A percentile compares a stretch with the other conserved stretches of the same genome.
Evolutionary conservation across 2,888 invertebrate genomes (phyloP).

Genomic region (Gnatocerus cornutus): DNA sequence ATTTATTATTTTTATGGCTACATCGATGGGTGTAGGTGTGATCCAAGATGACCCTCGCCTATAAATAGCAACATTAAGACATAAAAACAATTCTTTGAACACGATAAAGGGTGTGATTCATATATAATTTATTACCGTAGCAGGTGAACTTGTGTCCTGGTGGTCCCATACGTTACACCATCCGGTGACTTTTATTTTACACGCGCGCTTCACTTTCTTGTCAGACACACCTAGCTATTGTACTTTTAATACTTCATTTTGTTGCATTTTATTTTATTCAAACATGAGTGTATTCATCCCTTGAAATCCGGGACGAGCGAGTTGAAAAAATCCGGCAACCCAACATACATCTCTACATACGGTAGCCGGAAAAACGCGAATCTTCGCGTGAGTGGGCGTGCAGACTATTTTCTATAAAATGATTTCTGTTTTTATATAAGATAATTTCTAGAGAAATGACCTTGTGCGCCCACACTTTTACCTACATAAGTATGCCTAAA

Average conservation of each 20-base stretch:
- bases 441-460: constrained; percentile 18
- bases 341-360: constrained; percentile 8
- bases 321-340: constrained; percentile 20
- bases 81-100: constrained; percentile 56
- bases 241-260: constrained; percentile 56
- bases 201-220: constrained; percentile 56
- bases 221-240: constrained; percentile 62
- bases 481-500: constrained; percentile 14
- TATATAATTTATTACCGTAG: constrained; percentile 61
- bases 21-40: constrained; percentile 37
- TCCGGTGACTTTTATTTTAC: constrained; percentile 64
- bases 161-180: constrained; percentile 63
- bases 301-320: neutral
- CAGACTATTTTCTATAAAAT: neutral
- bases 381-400: no score
- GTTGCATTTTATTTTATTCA: constrained; percentile 50
- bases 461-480: constrained; percentile 15
- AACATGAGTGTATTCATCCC: constrained; percentile 42
- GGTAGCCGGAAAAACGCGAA: neutral
- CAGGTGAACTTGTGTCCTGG: constrained; percentile 63
- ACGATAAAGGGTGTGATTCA: constrained; percentile 61
- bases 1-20: constrained; percentile 30
- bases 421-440: neutral
- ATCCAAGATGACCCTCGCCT: constrained; percentile 48
- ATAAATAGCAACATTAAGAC: constrained; percentile 56